Base-by-base conservation (phyloP, 2,888 invertebrate species). In the Nasonovia ribisnigri region DNA sequence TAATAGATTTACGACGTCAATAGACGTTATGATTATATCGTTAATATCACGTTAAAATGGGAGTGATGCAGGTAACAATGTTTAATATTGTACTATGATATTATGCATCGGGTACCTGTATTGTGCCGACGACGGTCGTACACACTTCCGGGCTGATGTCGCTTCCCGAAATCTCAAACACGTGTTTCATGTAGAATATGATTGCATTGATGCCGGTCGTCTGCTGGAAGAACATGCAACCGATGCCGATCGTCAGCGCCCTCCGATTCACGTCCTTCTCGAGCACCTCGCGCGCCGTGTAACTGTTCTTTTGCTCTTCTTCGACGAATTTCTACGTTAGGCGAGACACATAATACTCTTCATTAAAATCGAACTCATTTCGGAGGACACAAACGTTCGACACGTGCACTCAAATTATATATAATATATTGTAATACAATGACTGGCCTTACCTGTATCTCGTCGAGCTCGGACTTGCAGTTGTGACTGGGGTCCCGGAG, bases 121-220 rank as follows among this genome's bases (percentile, higher is more conserved):
- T 98, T 0, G 97, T 96, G 0, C 98, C 98, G 3, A 99, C 97
- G 54, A 98, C 97, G 94, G 98, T 98, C 42, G 98, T 97, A 26
- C 98, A 97, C 16, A 97, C 95, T 51, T 96, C 96, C 0, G 98
- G 96, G 94, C 97, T 95, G 94, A 98, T 96, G 42, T 96, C 96
- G 94, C 97, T 97, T 57, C 97, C 98, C 16, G 98, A 97, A 2
- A 97, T 97, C 94, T 96, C 95, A 96, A 98, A 98, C 95, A 98
- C 98, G 89, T 96, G 96, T 94, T 97, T 97, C 0, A 98, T 97
- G 95, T 98, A 98, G 96, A 98, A 98, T 95, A 98, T 97, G 94
- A 98, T 97, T 0, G 98, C 98, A 96, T 98, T 98, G 95, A 98
- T 97, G 92, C 98, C 98, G 94, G 98, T 97, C 95, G 98, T 96